Percentiles rank a stretch among this genome's conserved stretches.
These are phyloP conservation scores for Chaetogeoica ovagalla DNA, from an alignment of 2,888 invertebrate species.

Conservation along the genomic window DNA sequence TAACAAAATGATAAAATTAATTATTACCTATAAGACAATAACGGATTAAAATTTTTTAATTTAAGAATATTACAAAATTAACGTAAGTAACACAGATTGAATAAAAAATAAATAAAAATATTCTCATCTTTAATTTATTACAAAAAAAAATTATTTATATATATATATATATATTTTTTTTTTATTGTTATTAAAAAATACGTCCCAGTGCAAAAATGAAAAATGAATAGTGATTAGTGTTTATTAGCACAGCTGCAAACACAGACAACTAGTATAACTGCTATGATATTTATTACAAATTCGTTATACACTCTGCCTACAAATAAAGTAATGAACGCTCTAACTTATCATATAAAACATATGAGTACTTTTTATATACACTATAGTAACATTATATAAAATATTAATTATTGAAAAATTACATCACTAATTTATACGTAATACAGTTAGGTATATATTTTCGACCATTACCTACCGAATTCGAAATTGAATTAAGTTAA, in stretches of 20 bases:
- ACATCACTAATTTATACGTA: not conserved
- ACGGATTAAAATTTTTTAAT: not conserved
- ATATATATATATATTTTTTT: too few species aligned
- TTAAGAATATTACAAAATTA: not conserved
- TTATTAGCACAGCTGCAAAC: slow-evolving; percentile 39
- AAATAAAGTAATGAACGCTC: slow-evolving; percentile 7
- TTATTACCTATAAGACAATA: not conserved
- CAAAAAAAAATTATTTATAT: not conserved
- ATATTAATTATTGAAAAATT: not conserved
- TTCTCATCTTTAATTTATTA: not conserved
- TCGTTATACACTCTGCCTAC: slow-evolving; percentile 5
- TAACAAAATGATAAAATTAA: not conserved
- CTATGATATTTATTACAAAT: not conserved
- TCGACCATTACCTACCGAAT: too few species aligned
- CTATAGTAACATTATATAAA: not conserved
- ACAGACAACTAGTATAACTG: not conserved
- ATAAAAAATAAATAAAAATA: too few species aligned
- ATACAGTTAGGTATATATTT: too few species aligned
- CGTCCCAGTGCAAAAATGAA: not conserved
- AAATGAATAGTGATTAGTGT: not conserved
- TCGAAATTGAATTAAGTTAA: too few species aligned
- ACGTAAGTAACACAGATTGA: not conserved
- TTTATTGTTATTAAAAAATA: slow-evolving; percentile 16
- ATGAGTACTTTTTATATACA: not conserved
- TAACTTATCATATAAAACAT: not conserved